phyloP scores from a whole-genome alignment of 2,888 invertebrate genomes.

The Parascotia fuliginaria region DNA sequence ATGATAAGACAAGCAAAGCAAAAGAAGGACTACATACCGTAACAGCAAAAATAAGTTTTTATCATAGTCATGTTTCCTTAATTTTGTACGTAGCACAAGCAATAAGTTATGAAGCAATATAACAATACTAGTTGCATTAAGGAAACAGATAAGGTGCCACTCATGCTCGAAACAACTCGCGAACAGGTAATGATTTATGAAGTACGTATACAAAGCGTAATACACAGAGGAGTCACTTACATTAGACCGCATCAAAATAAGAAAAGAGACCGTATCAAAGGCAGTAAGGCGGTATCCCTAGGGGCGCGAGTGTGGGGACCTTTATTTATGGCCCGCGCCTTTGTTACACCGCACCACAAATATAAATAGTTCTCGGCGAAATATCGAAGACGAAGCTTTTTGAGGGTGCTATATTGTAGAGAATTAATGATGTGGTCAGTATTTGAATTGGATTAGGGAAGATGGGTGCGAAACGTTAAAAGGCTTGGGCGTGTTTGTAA shows the following conservation, averaged over 20 bases:
- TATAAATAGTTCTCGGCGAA: slow-evolving; percentile 84
- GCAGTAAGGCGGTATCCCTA: slow-evolving; percentile 76
- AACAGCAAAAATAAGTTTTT: no score
- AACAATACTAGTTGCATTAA: no score
- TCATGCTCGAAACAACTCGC: slow-evolving; percentile 34
- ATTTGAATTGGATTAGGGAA: slow-evolving; percentile 79
- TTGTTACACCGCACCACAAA: slow-evolving; percentile 78
- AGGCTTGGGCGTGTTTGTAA: slow-evolving; percentile 73
- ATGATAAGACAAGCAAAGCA: no score
- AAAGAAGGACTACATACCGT: no score
- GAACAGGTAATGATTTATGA: slow-evolving; percentile 82
- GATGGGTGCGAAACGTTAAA: slow-evolving; percentile 73
- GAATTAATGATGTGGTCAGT: slow-evolving; percentile 85
- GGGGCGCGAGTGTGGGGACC: slow-evolving; percentile 61
- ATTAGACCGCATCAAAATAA: slow-evolving; percentile 81
- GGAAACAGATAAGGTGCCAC: slow-evolving; percentile 27
- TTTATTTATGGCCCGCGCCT: slow-evolving; percentile 80
- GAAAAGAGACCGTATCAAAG: slow-evolving; percentile 83
- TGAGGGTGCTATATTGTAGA: slow-evolving; percentile 80
- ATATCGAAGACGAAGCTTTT: slow-evolving; percentile 75
- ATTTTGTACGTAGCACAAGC: no score
- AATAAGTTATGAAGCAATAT: no score
- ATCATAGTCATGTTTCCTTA: no score
- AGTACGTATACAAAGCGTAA: slow-evolving; percentile 67
- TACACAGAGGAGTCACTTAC: slow-evolving; percentile 70